Evolutionary conservation across 2,888 invertebrate genomes (phyloP).

Genomic region (Chloromyia formosa): DNA sequence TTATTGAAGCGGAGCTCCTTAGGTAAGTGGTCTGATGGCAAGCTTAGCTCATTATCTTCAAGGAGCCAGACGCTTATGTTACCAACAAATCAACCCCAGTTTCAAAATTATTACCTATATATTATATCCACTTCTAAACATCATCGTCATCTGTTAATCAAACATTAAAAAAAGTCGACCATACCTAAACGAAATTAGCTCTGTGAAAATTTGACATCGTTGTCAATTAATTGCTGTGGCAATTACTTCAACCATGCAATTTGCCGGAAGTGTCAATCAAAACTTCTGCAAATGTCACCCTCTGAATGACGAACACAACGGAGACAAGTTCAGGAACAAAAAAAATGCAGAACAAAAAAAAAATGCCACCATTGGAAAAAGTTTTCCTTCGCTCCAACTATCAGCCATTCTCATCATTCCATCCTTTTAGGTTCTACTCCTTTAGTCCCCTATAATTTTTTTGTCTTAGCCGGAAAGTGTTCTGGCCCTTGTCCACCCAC

Average conservation of each 20-base stretch:
- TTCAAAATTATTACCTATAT: too few species aligned
- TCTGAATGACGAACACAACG: neutral
- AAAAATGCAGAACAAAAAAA: constrained; percentile 28
- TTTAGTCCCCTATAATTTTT: neutral
- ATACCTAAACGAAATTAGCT: constrained; percentile 16
- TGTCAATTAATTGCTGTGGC: constrained; percentile 44
- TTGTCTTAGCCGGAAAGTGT: neutral
- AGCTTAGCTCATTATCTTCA: too few species aligned
- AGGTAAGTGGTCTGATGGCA: too few species aligned
- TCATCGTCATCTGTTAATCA: too few species aligned
- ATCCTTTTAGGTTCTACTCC: neutral
- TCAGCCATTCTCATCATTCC: neutral
- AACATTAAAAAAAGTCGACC: too few species aligned
- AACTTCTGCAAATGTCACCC: constrained; percentile 45
- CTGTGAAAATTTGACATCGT: constrained; percentile 35
- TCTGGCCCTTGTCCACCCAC: constrained; percentile 4
- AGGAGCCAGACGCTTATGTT: too few species aligned
- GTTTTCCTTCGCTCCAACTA: constrained; percentile 10
- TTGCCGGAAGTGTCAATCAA: constrained; percentile 45
- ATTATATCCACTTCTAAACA: too few species aligned
- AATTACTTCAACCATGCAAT: constrained; percentile 42
- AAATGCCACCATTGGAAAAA: neutral
- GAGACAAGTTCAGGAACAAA: neutral
- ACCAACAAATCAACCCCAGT: too few species aligned
- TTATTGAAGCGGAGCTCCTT: too few species aligned